Percentiles rank a stretch among this genome's conserved stretches.
These are phyloP conservation scores for Lagorchestes hirsutus DNA, from an alignment of 2,797 vertebrate genomes.

Conservation along the genomic window DNA sequence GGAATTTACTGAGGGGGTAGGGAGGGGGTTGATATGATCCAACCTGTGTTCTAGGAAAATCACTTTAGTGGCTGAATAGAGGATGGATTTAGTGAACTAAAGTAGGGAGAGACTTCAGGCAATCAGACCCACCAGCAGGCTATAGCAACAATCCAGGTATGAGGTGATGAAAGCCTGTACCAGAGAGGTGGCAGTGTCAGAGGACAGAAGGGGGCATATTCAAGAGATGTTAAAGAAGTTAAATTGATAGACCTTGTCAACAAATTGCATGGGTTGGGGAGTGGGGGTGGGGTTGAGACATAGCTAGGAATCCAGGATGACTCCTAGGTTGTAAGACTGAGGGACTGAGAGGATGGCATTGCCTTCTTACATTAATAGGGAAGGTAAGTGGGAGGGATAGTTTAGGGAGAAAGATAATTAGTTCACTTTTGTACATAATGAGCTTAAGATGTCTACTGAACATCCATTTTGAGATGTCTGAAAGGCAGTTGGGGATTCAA, in stretches of 20 bases:
- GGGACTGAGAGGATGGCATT: too few relatives aligned
- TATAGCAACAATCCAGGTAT: not conserved
- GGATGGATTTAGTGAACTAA: not conserved
- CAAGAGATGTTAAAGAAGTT: slow-evolving; percentile 3
- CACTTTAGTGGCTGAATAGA: not conserved
- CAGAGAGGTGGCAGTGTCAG: not conserved
- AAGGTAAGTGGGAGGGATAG: too few relatives aligned
- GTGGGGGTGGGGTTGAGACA: not conserved
- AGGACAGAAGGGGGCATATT: not conserved
- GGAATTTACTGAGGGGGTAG: slow-evolving; percentile 5
- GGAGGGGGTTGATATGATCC: not conserved
- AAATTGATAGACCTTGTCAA: not conserved
- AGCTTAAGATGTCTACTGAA: not conserved
- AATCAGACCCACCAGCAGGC: not conserved
- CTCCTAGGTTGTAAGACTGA: not conserved
- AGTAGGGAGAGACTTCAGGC: not conserved
- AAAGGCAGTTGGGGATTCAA: not conserved
- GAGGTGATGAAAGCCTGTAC: not conserved
- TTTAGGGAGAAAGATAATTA: not conserved
- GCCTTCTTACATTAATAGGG: too few relatives aligned
- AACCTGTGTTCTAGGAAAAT: not conserved
- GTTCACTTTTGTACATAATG: not conserved
- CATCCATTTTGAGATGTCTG: not conserved
- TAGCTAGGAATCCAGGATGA: not conserved
- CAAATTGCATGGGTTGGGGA: not conserved